A percentile compares a stretch with the other conserved stretches of the same genome.
These are phyloP conservation scores for Chlorops oryzae DNA, from an alignment of 1,140 invertebrate genomes.

Conservation along the genomic window DNA sequence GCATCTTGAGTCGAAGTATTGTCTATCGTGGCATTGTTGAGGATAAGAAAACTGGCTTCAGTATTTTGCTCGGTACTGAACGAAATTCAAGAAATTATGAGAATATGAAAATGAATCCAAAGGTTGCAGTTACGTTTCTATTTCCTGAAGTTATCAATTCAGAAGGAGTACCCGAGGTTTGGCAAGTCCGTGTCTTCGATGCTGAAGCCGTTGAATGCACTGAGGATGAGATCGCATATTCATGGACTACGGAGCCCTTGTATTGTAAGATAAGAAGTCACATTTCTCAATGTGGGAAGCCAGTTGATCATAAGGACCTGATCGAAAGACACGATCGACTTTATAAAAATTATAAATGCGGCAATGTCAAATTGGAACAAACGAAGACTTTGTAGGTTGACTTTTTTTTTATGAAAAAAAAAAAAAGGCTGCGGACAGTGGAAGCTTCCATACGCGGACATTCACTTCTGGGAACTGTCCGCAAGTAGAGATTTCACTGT, in stretches of 20 bases:
- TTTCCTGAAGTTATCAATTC: slow-evolving; percentile 15
- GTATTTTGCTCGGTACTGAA: slow-evolving; percentile 35
- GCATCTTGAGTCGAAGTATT: slow-evolving; percentile 35
- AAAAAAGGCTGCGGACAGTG: too few species aligned
- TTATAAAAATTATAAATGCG: slow-evolving; percentile 16
- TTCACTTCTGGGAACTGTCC: too few species aligned
- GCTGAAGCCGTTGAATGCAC: slow-evolving; percentile 30
- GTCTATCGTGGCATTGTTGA: slow-evolving; percentile 34
- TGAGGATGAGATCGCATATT: slow-evolving; percentile 17
- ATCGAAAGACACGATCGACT: slow-evolving; percentile 26
- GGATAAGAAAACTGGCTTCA: too few species aligned
- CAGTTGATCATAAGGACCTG: slow-evolving; percentile 25
- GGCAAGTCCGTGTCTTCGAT: slow-evolving; percentile 36
- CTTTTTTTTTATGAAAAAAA: not conserved
- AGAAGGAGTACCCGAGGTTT: too few species aligned
- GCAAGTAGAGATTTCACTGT: too few species aligned
- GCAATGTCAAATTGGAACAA: slow-evolving; percentile 16
- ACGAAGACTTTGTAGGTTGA: slow-evolving; percentile 28
- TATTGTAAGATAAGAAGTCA: slow-evolving; percentile 26
- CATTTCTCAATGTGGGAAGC: slow-evolving; percentile 34
- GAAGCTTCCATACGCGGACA: too few species aligned
- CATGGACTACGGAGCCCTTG: slow-evolving; percentile 31
- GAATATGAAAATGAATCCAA: slow-evolving; percentile 30
- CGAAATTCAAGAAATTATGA: slow-evolving; percentile 32
- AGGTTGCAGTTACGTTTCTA: slow-evolving; percentile 23